Percentiles rank a stretch among this genome's conserved stretches.
These are phyloP conservation scores for Crioceris asparagi DNA, from an alignment of 2,888 invertebrate species.

Conservation along the genomic window DNA sequence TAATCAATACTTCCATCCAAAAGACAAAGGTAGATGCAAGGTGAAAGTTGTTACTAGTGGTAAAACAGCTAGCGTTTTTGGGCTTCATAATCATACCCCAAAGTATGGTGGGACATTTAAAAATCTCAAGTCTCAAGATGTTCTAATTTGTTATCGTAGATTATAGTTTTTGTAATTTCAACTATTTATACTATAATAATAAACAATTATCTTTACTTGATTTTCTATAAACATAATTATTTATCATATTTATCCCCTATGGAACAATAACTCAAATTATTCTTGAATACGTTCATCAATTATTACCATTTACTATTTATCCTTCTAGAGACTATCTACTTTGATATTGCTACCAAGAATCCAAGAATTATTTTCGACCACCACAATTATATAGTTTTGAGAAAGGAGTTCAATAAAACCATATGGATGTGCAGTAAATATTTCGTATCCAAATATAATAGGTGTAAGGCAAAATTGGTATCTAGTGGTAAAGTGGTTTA, in stretches of 20 bases:
- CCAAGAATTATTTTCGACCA: conserved; percentile 20
- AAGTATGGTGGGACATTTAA: conserved; percentile 8
- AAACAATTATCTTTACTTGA: no score
- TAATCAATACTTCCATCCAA: conserved; percentile 21
- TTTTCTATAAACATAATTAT: no score
- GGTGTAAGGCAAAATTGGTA: conserved; percentile 24
- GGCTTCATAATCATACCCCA: conserved; percentile 17
- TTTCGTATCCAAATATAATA: no score
- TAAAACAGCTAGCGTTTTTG: conserved; percentile 14
- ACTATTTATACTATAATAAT: no score
- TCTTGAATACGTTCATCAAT: no score
- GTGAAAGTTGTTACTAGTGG: conserved; percentile 18
- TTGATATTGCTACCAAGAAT: conserved; percentile 20
- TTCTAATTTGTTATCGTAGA: no score
- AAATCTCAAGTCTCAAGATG: no score
- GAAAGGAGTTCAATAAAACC: conserved; percentile 17
- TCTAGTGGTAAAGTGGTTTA: conserved; percentile 24
- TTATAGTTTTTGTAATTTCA: no score
- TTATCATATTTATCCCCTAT: no score
- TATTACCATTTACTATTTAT: no score
- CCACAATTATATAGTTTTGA: conserved; percentile 16
- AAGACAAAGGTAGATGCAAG: conserved; percentile 18
- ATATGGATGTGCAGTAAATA: conserved; percentile 20
- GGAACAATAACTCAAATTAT: no score
- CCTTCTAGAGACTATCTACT: conserved; percentile 17